These are phyloP conservation scores for Crotalus viridis DNA, from an alignment of 2,113 vertebrate genomes.

Conservation along the genomic window DNA sequence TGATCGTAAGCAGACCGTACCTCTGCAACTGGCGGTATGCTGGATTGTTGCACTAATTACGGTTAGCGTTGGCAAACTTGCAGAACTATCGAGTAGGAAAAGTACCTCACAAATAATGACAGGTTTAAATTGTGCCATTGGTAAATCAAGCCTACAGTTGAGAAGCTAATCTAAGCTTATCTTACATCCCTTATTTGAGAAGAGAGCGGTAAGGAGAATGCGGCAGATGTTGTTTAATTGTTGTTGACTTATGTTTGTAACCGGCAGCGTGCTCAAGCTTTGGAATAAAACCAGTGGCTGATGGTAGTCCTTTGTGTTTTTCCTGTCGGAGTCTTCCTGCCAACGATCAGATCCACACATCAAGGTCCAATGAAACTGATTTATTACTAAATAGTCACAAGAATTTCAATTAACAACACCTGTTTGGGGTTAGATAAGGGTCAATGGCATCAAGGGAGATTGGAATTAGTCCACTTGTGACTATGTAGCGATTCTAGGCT, in stretches of 20 bases:
- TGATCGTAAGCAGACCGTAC: constrained; percentile 57
- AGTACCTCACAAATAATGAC: constrained; percentile 40
- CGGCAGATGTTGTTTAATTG: constrained; percentile 64
- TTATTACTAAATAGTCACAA: not conserved
- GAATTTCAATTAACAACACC: too few species aligned
- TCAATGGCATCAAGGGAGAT: too few species aligned
- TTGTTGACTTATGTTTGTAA: constrained; percentile 69
- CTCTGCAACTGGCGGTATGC: constrained; percentile 64
- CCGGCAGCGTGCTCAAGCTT: constrained; percentile 66
- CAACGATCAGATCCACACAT: too few species aligned
- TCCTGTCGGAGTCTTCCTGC: not conserved
- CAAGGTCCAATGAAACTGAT: not conserved
- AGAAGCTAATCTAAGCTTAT: constrained; percentile 39
- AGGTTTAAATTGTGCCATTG: constrained; percentile 61
- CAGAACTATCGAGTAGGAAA: constrained; percentile 48
- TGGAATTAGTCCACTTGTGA: too few species aligned
- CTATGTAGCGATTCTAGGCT: too few species aligned
- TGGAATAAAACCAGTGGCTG: constrained; percentile 74
- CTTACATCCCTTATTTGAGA: constrained; percentile 45
- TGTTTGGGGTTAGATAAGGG: too few species aligned
- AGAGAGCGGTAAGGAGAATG: constrained; percentile 64
- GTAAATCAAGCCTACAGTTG: constrained; percentile 54
- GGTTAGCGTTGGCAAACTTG: constrained; percentile 37
- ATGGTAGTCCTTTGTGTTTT: constrained; percentile 41
- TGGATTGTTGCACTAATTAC: constrained; percentile 61